Conservation (phyloP, 2,113 vertebrate species). For the Bos javanicus region DNA sequence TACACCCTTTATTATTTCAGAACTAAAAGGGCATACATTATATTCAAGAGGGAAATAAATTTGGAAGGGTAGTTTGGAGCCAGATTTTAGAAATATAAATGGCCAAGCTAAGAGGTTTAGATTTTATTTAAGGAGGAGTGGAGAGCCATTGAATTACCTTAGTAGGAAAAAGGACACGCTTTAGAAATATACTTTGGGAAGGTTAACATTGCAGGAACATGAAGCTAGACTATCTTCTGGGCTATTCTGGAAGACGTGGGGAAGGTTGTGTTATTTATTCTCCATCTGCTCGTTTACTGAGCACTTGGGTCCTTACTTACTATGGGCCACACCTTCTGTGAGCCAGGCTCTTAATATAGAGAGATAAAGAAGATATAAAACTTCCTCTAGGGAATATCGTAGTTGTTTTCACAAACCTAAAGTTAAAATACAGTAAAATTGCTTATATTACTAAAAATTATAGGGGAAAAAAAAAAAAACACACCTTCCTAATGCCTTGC, state of each 20-base stretch:
- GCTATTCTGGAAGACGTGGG: background rate
- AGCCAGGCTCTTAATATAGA: background rate
- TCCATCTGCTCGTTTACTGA: background rate
- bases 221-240: background rate
- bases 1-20: background rate
- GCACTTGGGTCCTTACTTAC: background rate
- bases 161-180: background rate
- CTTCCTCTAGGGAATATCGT: background rate
- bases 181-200: background rate
- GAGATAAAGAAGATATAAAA: background rate
- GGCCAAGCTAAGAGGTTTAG: background rate
- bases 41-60: background rate
- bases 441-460: background rate
- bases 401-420: background rate
- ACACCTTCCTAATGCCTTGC: background rate
- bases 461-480: background rate
- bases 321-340: background rate
- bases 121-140: background rate
- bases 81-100: conserved; percentile 19
- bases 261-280: background rate
- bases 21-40: background rate
- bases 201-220: background rate
- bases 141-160: background rate
- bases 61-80: background rate
- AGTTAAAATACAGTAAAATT: background rate